Evolutionary conservation across 2,888 invertebrate genomes (phyloP), one percentile per base, ranked within the genome.

Genomic region (Psylliodes chrysocephalus): DNA sequence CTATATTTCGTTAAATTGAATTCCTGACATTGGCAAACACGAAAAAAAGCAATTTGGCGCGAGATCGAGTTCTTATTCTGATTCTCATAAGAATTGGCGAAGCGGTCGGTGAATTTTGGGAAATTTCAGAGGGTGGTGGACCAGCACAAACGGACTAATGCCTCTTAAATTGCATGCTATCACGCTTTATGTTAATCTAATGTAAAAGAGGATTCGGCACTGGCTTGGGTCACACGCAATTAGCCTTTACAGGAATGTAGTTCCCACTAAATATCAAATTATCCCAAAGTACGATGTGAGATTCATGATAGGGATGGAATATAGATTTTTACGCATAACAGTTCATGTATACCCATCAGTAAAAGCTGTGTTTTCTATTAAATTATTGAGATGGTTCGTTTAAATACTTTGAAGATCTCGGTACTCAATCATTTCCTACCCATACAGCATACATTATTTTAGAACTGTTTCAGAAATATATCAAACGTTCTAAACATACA

Each of bases 111-210:
- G 60, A 60, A 64, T 64, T 55, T 60, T 51, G 33, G 46, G 44
- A 55, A 60, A 60, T 60, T 52, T 14, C 14, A 52, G 60, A 60
- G 60, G 64, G 64, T 60, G 64, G 64, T 22, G 19, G 51, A 51
- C 40, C 60, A 15, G 44, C 46, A 60, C 60, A 63, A 60, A 49
- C 38, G 38, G 49, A 64, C 67, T 67, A 64, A 67, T 67, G 62
- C 56, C 61, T 51, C 57, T 54, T 59, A 67, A 67, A 67, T 67
- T 67, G 64, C 57, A 59, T 54, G 54, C 59, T 67, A 64, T 67
- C 67, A 67, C 67, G 67, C 64, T 64, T 67, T 64, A 67, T 67
- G 67, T 47, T 67, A 67, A 67, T 67, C 64, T 64, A 67, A 67
- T 64, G 54, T 53, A 55, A 35, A 33, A 54, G 52, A 51, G 8